phyloP scores from a whole-genome alignment of 2,797 vertebrate species.

The Calcarius lapponicus region DNA sequence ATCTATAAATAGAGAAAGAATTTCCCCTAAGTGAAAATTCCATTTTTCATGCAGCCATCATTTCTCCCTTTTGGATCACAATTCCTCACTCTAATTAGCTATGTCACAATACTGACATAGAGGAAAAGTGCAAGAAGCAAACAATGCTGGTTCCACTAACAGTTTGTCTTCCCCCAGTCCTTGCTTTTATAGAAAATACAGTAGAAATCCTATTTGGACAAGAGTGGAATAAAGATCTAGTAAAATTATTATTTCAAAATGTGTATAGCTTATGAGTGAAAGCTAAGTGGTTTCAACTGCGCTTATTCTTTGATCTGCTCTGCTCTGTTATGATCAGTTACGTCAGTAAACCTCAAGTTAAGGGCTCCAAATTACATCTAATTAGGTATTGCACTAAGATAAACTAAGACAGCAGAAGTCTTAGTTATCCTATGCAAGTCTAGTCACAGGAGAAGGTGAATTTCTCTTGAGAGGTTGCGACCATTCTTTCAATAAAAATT shows the following conservation, averaged over 20 bases:
- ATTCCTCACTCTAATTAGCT: neutral
- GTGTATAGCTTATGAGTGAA: neutral
- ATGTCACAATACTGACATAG: neutral
- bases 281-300: neutral
- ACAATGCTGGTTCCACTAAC: neutral
- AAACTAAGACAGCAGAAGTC: neutral
- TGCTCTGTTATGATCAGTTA: neutral
- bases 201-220: neutral
- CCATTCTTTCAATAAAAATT: neutral
- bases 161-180: neutral
- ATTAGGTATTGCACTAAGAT: neutral
- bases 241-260: neutral
- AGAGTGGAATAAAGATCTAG: neutral
- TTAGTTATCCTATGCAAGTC: neutral
- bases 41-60: neutral
- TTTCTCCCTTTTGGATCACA: neutral
- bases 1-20: neutral
- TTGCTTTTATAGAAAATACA: neutral
- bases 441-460: neutral
- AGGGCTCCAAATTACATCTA: neutral
- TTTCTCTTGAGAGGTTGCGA: neutral
- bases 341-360: neutral
- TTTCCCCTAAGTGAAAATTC: neutral
- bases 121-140: neutral
- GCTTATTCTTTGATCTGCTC: neutral